Evolutionary conservation across 2,113 vertebrate species (phyloP).

Genomic region (Nanorana parkeri): DNA sequence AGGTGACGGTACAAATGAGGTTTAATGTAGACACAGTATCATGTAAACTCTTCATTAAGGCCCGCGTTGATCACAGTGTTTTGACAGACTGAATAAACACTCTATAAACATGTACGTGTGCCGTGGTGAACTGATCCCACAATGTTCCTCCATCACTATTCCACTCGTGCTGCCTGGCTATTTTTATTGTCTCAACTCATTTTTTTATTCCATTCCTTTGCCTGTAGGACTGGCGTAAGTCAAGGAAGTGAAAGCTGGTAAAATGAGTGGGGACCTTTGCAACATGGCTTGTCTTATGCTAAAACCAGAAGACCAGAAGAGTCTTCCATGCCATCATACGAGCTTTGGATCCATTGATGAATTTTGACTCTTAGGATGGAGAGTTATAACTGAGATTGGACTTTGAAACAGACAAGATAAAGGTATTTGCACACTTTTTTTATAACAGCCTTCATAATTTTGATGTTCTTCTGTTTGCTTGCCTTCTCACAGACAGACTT

Average conservation of each 20-base stretch:
- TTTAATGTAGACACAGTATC: slow-evolving; percentile 26
- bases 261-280: too few relatives aligned
- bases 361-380: too few relatives aligned
- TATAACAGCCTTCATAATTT: too few relatives aligned
- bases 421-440: too few relatives aligned
- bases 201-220: slow-evolving; percentile 2
- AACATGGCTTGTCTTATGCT: too few relatives aligned
- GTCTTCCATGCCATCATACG: too few relatives aligned
- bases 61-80: not conserved
- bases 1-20: slow-evolving; percentile 22
- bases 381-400: too few relatives aligned
- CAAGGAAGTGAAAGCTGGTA: not conserved
- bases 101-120: slow-evolving; percentile 20
- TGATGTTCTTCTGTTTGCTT: too few relatives aligned
- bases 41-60: slow-evolving; percentile 17
- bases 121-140: not conserved
- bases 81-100: slow-evolving; percentile 24
- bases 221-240: not conserved
- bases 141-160: slow-evolving; percentile 13
- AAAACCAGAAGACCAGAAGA: too few relatives aligned
- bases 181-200: slow-evolving; percentile 11
- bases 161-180: not conserved
- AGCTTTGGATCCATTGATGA: too few relatives aligned
- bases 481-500: too few relatives aligned
- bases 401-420: too few relatives aligned